Evolutionary conservation across 2,113 vertebrate genomes (phyloP).

Genomic region (Rhagologus leucostigma): DNA sequence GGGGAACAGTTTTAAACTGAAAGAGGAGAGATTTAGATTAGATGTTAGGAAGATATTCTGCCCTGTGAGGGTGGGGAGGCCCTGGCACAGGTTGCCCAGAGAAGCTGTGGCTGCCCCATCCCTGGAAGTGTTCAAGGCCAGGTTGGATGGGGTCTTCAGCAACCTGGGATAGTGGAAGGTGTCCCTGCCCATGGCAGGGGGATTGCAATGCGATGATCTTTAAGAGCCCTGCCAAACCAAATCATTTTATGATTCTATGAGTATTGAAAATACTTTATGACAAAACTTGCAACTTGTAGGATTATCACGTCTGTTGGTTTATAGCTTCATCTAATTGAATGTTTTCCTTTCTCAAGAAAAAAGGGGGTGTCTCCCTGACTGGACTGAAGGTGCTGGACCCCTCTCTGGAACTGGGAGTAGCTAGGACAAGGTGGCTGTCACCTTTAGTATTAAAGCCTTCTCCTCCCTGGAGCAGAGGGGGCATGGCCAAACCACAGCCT

Average conservation of each 20-base stretch:
- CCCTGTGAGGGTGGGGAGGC: neutral
- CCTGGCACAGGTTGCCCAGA: neutral
- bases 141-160: neutral
- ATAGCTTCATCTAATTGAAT: neutral
- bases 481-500: neutral
- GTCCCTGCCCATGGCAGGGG: neutral
- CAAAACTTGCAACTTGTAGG: neutral
- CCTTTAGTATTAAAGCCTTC: neutral
- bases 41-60: neutral
- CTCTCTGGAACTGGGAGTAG: neutral
- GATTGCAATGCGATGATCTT: neutral
- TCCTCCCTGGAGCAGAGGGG: neutral
- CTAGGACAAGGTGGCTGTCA: neutral
- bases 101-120: neutral
- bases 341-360: neutral
- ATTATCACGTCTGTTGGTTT: neutral
- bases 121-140: neutral
- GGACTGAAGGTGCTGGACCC: neutral
- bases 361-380: accelerated
- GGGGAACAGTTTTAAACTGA: neutral
- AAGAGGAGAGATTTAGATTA: neutral
- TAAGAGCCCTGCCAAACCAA: neutral
- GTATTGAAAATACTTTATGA: neutral
- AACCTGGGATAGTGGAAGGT: neutral
- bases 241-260: neutral